Conservation (phyloP, 2,888 invertebrate genomes). For the Amorpha juglandis region DNA sequence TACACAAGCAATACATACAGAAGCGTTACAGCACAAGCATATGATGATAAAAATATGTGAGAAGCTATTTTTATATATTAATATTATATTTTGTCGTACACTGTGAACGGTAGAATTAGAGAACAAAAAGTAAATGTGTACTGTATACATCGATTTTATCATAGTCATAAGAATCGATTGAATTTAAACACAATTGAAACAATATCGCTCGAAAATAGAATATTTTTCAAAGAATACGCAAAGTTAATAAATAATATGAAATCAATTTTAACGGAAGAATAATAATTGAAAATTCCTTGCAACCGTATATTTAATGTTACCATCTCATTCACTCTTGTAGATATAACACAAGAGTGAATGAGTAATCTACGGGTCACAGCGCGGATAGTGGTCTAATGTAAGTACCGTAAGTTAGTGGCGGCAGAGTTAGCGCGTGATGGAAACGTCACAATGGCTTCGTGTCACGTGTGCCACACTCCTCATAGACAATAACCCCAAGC, state of each 20-base stretch:
- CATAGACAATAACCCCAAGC: constrained; percentile 76
- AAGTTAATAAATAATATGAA: background rate
- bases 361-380: constrained; percentile 3
- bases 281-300: background rate
- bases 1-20: constrained; percentile 45
- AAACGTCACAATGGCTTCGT: constrained; percentile 69
- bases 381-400: background rate
- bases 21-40: constrained; percentile 29
- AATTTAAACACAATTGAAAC: background rate
- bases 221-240: background rate
- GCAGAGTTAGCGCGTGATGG: constrained; percentile 54
- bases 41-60: background rate
- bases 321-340: background rate
- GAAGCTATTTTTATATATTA: constrained; percentile 4
- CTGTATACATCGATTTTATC: background rate
- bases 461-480: constrained; percentile 56
- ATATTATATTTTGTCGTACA: background rate
- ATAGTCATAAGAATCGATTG: too few species aligned
- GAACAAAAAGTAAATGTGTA: background rate
- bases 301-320: background rate
- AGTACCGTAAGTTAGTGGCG: constrained; percentile 49
- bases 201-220: background rate
- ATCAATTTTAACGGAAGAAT: background rate
- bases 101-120: constrained; percentile 9
- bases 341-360: background rate